A percentile compares a stretch with the other conserved stretches of the same genome.
Evolutionary conservation across 1,140 invertebrate genomes (phyloP).

Genomic region (Halesus radiatus): DNA sequence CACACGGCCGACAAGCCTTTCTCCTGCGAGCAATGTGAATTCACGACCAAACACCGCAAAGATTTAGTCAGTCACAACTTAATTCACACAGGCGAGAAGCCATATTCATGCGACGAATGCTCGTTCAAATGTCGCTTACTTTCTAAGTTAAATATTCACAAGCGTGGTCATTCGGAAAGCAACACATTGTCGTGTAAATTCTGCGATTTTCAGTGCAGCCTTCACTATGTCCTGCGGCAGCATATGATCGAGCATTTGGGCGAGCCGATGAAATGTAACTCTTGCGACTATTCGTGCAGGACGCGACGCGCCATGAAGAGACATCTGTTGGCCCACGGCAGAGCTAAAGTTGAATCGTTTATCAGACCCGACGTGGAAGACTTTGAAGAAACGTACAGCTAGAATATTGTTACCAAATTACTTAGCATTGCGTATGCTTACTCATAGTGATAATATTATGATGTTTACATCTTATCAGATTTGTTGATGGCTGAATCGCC

Average conservation of each 20-base stretch:
- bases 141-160: constrained; percentile 2
- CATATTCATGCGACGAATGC: constrained; percentile 7
- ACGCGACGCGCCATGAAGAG: constrained; percentile 4
- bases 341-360: neutral
- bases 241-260: neutral
- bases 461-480: too few relatives aligned
- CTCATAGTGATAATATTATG: too few relatives aligned
- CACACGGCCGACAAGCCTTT: constrained; percentile 25
- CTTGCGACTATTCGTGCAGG: constrained; percentile 2
- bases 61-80: constrained; percentile 9
- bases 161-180: neutral
- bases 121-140: constrained; percentile 10
- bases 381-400: constrained; percentile 7
- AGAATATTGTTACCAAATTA: constrained; percentile 1
- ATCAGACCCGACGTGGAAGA: neutral
- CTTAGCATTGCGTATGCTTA: neutral
- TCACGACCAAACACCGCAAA: neutral
- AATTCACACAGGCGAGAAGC: constrained; percentile 8
- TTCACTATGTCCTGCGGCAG: neutral
- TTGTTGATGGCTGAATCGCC: too few relatives aligned
- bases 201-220: constrained; percentile 3
- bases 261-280: constrained; percentile 16
- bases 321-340: neutral
- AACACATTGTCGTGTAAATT: neutral
- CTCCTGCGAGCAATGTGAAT: constrained; percentile 3